Base-by-base conservation (phyloP, 2,888 invertebrate genomes). In the Adineta ricciae region DNA sequence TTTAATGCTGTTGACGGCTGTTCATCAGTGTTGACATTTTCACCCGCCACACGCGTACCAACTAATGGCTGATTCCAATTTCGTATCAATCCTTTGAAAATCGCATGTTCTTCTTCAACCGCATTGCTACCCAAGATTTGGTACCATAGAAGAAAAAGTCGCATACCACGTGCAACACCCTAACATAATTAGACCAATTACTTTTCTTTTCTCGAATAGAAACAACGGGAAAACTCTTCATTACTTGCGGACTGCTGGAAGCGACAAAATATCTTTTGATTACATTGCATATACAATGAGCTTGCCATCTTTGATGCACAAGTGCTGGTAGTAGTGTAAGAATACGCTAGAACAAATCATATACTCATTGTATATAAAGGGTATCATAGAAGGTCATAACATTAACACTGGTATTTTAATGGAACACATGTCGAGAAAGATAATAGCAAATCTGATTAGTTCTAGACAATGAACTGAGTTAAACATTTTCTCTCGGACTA, bases 71-170 rank as follows among this genome's bases (percentile, higher is more conserved):
- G 78, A 78, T 38, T 78, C 78, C 78, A 78, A 78, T 78, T 41
- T 24, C 78, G 97, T 38, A 97, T 95, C 84, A 97, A 92, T 54
- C 94, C 94, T 11, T 94, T 94, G 90, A 96, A 97, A 93, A 97
- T 95, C 88, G 93, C 93, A 91, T 97, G 95, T 85, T 96, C 94
- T 89, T 95, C 94, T 84, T 93, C 92, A 0, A 96, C 95, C 11
- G 96, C 95, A 92, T 95, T 95, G 88, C 96, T 96, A 88, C 95
- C 96, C 83, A 97, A 92, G 11, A 96, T 94, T 93, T 97, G 97
- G 91, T 97, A 97, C 96, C 96, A 96, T 49, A 95, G 92, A 88
- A 97, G 91, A 89, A 96, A 96, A 89, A 94, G 94, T 88, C 95
- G 94, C 89, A 91, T 89, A 41, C 91, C 91, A 87, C 84, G 64